Conservation (phyloP, 2,888 invertebrate genomes). For the Brenthis hecate region DNA sequence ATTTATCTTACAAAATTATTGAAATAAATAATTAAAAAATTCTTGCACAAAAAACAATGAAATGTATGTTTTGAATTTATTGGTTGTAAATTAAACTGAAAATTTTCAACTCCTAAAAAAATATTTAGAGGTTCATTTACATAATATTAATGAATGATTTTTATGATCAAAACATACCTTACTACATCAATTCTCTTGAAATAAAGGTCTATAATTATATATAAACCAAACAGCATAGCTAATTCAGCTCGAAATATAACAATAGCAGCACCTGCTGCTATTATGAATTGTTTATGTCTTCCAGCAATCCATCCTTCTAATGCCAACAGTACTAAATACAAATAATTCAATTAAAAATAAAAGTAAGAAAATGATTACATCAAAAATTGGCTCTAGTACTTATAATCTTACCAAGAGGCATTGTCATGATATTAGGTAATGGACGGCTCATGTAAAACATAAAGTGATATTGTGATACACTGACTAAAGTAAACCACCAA, state of each 20-base stretch:
- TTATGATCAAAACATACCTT: conserved; percentile 50
- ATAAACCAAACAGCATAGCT: conserved; percentile 91
- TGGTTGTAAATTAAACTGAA: no score
- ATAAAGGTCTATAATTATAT: conserved; percentile 91
- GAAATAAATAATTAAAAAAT: no score
- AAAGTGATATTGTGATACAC: conserved; percentile 97
- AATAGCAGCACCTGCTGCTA: conserved; percentile 92
- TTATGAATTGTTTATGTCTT: conserved; percentile 88
- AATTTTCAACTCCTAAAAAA: no score
- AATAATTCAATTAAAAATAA: background rate
- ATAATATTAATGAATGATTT: no score
- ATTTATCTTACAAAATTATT: no score
- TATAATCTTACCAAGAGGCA: conserved; percentile 90
- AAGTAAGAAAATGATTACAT: background rate
- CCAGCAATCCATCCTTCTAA: conserved; percentile 92
- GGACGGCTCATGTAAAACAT: conserved; percentile 98
- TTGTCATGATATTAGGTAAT: conserved; percentile 96
- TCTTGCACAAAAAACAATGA: no score
- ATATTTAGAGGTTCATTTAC: no score
- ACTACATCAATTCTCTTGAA: conserved; percentile 83
- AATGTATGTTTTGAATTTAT: no score
- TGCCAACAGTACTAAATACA: conserved; percentile 88
- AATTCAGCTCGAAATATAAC: conserved; percentile 96
- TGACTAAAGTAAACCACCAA: conserved; percentile 92
- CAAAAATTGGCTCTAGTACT: conserved; percentile 20